Conservation (phyloP, 2,113 vertebrate genomes). For the Opisthocomus hoazin region DNA sequence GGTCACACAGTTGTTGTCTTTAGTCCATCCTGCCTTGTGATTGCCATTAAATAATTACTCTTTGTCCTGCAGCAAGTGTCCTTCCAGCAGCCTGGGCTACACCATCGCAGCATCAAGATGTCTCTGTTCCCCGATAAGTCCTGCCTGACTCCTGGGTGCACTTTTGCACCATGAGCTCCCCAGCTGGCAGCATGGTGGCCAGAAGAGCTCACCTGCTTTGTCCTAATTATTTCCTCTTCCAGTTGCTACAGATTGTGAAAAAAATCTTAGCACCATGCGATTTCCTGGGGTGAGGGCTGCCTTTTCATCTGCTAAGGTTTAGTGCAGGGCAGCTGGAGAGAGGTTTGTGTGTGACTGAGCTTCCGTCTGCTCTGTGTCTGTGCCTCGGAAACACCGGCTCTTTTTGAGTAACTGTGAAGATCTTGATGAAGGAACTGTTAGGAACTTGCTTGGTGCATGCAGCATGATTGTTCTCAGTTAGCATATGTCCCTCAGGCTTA, state of each 20-base stretch:
- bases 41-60: not conserved
- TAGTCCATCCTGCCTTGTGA: not conserved
- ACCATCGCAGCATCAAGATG: not conserved
- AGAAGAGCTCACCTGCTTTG: not conserved
- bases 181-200: not conserved
- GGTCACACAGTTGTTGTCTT: not conserved
- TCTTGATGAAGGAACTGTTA: not conserved
- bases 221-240: not conserved
- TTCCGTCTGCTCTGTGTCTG: not conserved
- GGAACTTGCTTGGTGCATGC: not conserved
- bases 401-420: not conserved
- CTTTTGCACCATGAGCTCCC: not conserved
- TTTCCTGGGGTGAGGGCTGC: not conserved
- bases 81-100: not conserved
- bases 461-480: not conserved
- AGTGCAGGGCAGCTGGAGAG: not conserved
- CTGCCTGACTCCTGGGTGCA: not conserved
- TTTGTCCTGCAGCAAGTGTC: not conserved
- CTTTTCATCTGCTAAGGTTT: not conserved
- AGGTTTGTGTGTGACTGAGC: not conserved
- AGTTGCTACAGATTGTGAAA: not conserved
- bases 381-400: not conserved
- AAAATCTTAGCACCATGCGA: not conserved
- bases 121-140: not conserved
- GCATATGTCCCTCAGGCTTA: not conserved